These are phyloP conservation scores for Panagrolaimus sp. DNA, from an alignment of 1,140 invertebrate species.

Conservation along the genomic window DNA sequence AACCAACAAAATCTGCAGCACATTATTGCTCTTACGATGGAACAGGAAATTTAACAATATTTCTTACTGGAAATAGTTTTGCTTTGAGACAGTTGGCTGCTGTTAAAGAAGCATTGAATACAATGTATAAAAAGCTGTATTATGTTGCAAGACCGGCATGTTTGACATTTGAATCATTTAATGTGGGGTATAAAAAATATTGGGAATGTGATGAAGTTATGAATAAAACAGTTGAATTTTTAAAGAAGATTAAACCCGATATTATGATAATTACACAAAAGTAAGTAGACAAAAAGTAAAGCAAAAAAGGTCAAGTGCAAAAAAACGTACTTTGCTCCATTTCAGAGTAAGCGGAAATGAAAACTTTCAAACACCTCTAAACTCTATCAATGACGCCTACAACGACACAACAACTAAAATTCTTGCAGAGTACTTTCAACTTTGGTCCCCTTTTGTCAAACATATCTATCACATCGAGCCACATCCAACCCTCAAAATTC, in stretches of 20 bases:
- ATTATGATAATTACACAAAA: not conserved
- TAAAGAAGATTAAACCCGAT: not conserved
- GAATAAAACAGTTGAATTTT: not conserved
- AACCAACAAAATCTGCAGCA: not conserved
- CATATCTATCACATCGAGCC: not conserved
- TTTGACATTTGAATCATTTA: not conserved
- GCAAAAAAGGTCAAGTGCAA: too few relatives aligned
- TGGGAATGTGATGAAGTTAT: not conserved
- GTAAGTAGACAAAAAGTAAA: not conserved
- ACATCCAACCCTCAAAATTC: not conserved
- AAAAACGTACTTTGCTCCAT: too few relatives aligned
- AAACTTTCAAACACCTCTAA: not conserved
- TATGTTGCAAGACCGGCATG: not conserved
- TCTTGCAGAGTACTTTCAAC: too few relatives aligned
- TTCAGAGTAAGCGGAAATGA: too few relatives aligned
- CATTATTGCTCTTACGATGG: not conserved
- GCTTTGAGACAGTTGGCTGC: not conserved
- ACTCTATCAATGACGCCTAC: not conserved
- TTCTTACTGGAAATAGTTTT: conserved; percentile 9
- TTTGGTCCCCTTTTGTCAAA: too few relatives aligned
- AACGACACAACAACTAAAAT: not conserved
- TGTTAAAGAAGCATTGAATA: not conserved
- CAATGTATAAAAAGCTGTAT: conserved; percentile 1
- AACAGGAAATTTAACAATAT: not conserved
- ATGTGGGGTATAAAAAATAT: not conserved